Conservation (phyloP, 1,140 invertebrate genomes). For the Zaprionus nigranus region DNA sequence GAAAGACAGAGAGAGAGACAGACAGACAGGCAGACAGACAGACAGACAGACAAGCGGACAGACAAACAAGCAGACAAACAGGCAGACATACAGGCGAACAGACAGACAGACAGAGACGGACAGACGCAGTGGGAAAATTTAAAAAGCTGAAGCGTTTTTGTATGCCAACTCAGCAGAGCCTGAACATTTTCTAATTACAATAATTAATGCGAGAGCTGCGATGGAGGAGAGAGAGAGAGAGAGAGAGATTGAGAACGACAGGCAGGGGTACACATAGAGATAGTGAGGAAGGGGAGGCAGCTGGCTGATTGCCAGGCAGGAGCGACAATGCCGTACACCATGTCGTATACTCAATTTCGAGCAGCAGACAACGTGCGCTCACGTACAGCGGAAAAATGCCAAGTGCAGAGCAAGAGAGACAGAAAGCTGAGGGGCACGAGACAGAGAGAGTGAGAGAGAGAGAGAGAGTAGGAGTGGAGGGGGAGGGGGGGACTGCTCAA, state of each 20-base stretch:
- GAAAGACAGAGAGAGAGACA: neutral
- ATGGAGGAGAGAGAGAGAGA: neutral
- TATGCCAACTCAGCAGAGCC: constrained; percentile 38
- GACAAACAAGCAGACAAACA: neutral
- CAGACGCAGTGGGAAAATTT: constrained; percentile 46
- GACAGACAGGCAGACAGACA: neutral
- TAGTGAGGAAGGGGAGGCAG: neutral
- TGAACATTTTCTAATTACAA: constrained; percentile 76
- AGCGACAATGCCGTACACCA: constrained; percentile 41
- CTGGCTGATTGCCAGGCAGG: constrained; percentile 36
- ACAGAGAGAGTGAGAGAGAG: neutral
- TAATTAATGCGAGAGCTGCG: constrained; percentile 61
- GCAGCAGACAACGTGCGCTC: constrained; percentile 38
- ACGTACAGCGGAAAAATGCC: constrained; percentile 24
- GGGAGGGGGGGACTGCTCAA: constrained; percentile 12
- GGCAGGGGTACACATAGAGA: neutral
- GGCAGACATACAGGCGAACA: neutral
- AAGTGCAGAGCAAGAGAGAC: neutral
- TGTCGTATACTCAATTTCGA: constrained; percentile 53
- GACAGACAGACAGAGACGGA: constrained; percentile 42
- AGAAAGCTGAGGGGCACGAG: neutral
- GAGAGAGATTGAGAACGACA: neutral
- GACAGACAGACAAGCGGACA: constrained; percentile 39
- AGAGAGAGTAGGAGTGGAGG: neutral
- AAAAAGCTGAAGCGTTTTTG: constrained; percentile 38